Evolutionary conservation across 2,888 invertebrate genomes (phyloP).

Genomic region (Blomia tropicalis): DNA sequence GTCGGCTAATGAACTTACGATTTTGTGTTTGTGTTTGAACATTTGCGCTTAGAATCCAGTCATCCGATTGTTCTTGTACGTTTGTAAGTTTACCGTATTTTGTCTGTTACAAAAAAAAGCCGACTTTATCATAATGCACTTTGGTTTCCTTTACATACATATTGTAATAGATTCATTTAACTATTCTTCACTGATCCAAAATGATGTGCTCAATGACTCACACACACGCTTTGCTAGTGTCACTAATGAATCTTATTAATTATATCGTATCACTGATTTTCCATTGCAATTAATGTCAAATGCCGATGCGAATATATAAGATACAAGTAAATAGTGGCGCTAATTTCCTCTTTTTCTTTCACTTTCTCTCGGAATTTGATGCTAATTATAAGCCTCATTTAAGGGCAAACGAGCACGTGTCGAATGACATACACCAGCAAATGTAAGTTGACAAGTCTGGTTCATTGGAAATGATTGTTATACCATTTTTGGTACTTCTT

Average conservation of each 20-base stretch:
- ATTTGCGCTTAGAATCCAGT: too few relatives aligned
- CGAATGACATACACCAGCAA: too few relatives aligned
- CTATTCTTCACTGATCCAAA: neutral
- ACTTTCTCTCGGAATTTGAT: neutral
- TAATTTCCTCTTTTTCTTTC: neutral
- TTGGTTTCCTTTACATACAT: neutral
- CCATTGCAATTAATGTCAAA: conserved; percentile 1
- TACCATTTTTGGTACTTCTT: too few relatives aligned
- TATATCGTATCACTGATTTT: neutral
- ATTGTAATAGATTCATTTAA: neutral
- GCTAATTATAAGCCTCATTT: conserved; percentile 3
- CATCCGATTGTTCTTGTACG: too few relatives aligned
- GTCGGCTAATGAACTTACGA: conserved; percentile 10
- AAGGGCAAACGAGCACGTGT: too few relatives aligned
- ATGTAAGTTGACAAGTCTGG: too few relatives aligned
- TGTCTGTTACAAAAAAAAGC: too few relatives aligned
- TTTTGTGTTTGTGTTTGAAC: too few relatives aligned
- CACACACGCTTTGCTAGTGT: neutral
- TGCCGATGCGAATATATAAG: neutral
- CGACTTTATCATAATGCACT: too few relatives aligned
- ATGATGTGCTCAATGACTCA: neutral
- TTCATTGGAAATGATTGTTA: too few relatives aligned
- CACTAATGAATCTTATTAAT: conserved; percentile 9
- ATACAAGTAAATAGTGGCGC: neutral
- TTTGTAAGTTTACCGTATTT: too few relatives aligned